These are phyloP conservation scores for Jordanella pulchra DNA, from an alignment of 2,797 vertebrate species.

Conservation along the genomic window DNA sequence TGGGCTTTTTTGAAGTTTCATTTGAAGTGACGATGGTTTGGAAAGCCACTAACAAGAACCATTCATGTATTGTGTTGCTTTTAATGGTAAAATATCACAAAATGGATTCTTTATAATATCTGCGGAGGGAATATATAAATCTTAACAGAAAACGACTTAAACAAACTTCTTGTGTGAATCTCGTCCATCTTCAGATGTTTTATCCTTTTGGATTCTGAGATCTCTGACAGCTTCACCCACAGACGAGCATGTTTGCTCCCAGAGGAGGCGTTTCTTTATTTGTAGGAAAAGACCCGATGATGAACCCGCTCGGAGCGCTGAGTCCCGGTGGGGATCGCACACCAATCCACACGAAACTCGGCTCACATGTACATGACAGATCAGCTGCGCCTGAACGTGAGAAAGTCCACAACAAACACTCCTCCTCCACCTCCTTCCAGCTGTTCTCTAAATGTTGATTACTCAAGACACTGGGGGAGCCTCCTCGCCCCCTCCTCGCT, in stretches of 20 bases:
- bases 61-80: not conserved
- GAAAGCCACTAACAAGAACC: not conserved
- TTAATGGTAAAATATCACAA: not conserved
- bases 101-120: not conserved
- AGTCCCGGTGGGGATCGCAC: constrained; percentile 48
- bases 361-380: constrained; percentile 25
- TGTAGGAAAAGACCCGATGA: constrained; percentile 56
- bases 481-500: constrained; percentile 17
- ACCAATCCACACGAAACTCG: constrained; percentile 26
- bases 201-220: constrained; percentile 14
- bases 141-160: not conserved
- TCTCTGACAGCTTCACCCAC: constrained; percentile 41
- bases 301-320: constrained; percentile 61
- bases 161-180: not conserved
- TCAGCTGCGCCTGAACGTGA: constrained; percentile 38
- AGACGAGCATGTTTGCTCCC: constrained; percentile 38
- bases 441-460: constrained; percentile 78
- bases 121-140: not conserved
- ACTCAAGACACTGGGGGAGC: constrained; percentile 71
- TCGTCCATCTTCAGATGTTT: not conserved
- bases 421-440: constrained; percentile 60
- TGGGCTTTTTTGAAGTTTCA: not conserved
- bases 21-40: not conserved
- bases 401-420: constrained; percentile 35
- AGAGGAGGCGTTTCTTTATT: constrained; percentile 53